Conservation (phyloP, 2,113 vertebrate genomes). For the Muntiacus reevesi region DNA sequence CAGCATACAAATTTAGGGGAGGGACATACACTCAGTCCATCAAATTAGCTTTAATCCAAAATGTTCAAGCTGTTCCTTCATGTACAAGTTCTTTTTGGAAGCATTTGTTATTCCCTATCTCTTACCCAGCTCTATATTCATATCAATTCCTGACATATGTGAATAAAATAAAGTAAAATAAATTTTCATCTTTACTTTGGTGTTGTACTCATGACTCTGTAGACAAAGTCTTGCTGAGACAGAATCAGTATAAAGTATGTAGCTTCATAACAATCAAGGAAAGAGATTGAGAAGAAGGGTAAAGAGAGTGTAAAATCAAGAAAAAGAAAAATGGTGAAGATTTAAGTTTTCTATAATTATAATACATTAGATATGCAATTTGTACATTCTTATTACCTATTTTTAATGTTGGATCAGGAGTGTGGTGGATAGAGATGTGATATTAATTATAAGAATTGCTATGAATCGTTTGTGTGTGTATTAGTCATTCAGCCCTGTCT, state of each 20-base stretch:
- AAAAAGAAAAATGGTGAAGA: background rate
- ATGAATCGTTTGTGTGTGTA: background rate
- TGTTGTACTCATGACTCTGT: background rate
- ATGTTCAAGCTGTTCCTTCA: background rate
- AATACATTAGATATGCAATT: background rate
- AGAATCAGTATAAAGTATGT: background rate
- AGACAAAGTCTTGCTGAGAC: background rate
- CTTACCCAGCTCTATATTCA: background rate
- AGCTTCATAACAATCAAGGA: background rate
- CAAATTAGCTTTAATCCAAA: background rate
- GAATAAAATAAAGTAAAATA: background rate
- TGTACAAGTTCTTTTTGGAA: background rate
- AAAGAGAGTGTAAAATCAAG: background rate
- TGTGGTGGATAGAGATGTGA: background rate
- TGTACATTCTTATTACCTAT: background rate
- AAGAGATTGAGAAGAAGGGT: background rate
- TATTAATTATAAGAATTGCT: background rate
- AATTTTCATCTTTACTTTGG: background rate
- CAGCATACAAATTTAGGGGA: background rate
- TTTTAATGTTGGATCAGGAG: background rate
- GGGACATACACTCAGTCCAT: background rate
- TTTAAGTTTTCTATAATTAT: background rate
- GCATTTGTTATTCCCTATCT: background rate
- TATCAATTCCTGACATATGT: background rate
- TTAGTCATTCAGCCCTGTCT: background rate